Percentiles rank a stretch among this genome's conserved stretches.
These are phyloP conservation scores for Mesoclemmys tuberculata DNA, from an alignment of 2,113 vertebrate species.

Conservation along the genomic window DNA sequence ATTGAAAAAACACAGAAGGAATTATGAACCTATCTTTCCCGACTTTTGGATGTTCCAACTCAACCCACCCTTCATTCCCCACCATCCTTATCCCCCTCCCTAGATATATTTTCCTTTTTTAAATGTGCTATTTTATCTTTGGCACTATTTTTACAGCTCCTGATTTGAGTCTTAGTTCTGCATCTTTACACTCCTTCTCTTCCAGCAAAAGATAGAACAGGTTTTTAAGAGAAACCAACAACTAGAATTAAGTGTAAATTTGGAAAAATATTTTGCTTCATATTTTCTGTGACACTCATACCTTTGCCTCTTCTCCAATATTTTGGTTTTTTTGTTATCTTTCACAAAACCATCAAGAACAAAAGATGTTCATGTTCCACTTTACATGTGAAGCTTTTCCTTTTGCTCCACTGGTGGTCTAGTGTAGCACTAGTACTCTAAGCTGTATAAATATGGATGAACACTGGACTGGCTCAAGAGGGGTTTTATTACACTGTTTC, in stretches of 20 bases:
- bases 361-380: background rate
- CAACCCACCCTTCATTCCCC: background rate
- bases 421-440: background rate
- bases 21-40: background rate
- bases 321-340: conserved; percentile 7
- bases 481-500: background rate
- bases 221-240: conserved; percentile 10
- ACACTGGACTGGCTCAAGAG: background rate
- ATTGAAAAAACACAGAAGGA: background rate
- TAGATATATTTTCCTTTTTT: background rate
- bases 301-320: background rate
- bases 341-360: background rate
- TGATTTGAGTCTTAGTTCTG: background rate
- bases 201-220: background rate
- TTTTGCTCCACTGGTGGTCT: background rate
- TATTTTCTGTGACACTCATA: conserved; percentile 6
- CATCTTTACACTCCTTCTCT: background rate
- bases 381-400: background rate
- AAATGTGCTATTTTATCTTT: background rate
- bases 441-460: background rate
- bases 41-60: background rate
- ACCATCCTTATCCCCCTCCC: background rate
- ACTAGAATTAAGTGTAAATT: background rate
- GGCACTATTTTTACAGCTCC: background rate
- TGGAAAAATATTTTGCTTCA: background rate